Percentiles rank a stretch among this genome's conserved stretches.
Evolutionary conservation across 2,888 invertebrate species (phyloP).

Genomic region (Drosophila subsilvestris): DNA sequence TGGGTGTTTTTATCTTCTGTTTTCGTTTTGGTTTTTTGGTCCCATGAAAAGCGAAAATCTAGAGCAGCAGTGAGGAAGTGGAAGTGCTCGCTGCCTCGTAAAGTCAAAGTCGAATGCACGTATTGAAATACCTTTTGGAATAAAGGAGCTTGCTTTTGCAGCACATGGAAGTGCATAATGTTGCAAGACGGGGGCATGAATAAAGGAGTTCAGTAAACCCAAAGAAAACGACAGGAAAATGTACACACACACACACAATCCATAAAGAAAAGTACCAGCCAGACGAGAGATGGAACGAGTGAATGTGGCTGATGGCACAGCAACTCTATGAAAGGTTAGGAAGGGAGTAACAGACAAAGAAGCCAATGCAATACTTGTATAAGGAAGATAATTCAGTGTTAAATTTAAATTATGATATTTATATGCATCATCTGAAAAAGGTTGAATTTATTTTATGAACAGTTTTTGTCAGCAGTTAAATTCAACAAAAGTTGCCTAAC

Average conservation of each 20-base stretch:
- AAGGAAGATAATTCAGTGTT: background rate
- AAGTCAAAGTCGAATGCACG: background rate
- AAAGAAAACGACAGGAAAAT: background rate
- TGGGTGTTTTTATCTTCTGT: background rate
- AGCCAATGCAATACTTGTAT: rapidly evolving
- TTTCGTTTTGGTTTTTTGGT: background rate
- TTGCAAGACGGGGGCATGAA: background rate
- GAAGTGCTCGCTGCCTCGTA: background rate
- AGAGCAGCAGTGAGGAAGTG: conserved; percentile 12
- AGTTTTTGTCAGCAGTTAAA: background rate
- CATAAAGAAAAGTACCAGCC: background rate
- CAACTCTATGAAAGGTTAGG: background rate
- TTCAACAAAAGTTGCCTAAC: no score
- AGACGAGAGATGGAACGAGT: background rate
- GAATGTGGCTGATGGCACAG: no score
- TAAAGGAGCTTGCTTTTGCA: background rate
- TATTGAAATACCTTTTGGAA: background rate
- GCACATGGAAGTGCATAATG: conserved; percentile 1
- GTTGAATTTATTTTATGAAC: background rate
- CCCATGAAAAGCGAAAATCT: conserved; percentile 26
- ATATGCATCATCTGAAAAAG: background rate
- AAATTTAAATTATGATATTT: background rate
- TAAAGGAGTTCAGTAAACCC: background rate
- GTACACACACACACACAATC: background rate
- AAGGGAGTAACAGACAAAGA: background rate